Percentiles rank a stretch among this genome's conserved stretches.
phyloP scores from a whole-genome alignment of 2,797 vertebrate genomes.

The Anableps anableps region DNA sequence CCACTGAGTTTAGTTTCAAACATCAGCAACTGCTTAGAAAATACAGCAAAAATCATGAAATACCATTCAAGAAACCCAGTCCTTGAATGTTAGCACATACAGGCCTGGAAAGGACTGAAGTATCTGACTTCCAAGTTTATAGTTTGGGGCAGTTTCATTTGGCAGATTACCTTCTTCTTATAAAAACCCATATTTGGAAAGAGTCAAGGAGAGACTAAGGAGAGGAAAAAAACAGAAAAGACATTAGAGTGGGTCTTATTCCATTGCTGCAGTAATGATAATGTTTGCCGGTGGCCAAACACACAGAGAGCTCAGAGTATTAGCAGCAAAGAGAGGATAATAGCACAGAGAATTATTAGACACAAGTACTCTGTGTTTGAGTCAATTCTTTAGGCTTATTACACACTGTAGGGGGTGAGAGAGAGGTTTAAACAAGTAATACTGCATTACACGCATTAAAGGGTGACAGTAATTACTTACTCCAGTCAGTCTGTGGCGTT shows the following conservation, averaged over 20 bases:
- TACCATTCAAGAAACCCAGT: conserved; percentile 24
- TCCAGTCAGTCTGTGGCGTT: conserved; percentile 56
- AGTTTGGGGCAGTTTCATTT: conserved; percentile 52
- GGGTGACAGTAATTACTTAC: conserved; percentile 72
- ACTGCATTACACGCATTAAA: conserved; percentile 68
- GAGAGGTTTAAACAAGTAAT: conserved; percentile 71
- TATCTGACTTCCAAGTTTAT: conserved; percentile 44
- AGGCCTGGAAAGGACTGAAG: conserved; percentile 33
- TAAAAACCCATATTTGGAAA: conserved; percentile 59
- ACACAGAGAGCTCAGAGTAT: conserved; percentile 55
- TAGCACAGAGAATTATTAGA: conserved; percentile 72
- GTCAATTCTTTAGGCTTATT: conserved; percentile 77
- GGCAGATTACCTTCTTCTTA: conserved; percentile 53
- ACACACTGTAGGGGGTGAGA: conserved; percentile 58
- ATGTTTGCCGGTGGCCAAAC: conserved; percentile 71
- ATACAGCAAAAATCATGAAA: neutral
- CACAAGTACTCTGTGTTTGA: conserved; percentile 65
- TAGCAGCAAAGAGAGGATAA: conserved; percentile 69
- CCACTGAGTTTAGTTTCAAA: neutral
- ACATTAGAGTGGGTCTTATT: conserved; percentile 46
- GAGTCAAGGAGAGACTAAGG: conserved; percentile 56
- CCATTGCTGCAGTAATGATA: conserved; percentile 67
- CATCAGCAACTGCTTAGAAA: neutral
- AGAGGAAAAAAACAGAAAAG: conserved; percentile 30
- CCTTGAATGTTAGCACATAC: conserved; percentile 33